These are phyloP conservation scores for Leptopilina syphax DNA, from an alignment of 2,888 invertebrate species.

Conservation along the genomic window DNA sequence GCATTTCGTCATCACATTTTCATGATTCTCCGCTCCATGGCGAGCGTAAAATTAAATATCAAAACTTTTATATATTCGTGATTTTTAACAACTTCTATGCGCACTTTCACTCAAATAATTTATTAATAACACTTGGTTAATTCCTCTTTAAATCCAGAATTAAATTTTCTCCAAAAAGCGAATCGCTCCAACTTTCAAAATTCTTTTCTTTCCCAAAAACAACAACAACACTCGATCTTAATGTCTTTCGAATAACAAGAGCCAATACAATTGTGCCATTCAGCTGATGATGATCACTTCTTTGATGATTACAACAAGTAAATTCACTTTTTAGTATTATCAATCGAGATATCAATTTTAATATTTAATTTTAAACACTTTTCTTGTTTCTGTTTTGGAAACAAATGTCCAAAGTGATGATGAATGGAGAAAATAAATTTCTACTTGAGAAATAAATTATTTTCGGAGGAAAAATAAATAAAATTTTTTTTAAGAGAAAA, in stretches of 20 bases:
- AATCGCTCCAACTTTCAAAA: neutral
- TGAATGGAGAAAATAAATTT: no score
- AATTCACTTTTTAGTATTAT: neutral
- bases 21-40: conserved; percentile 73
- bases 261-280: conserved; percentile 71
- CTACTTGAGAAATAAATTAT: no score
- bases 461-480: no score
- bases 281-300: conserved; percentile 40
- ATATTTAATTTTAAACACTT: neutral
- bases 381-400: no score
- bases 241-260: conserved; percentile 69
- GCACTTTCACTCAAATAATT: neutral
- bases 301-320: neutral
- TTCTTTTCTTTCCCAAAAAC: neutral
- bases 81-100: neutral
- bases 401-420: no score
- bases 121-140: neutral
- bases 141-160: no score
- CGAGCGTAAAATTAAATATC: conserved; percentile 45
- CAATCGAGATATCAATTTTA: neutral
- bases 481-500: conserved; percentile 9
- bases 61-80: neutral
- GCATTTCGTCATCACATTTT: conserved; percentile 75
- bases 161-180: neutral
- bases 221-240: conserved; percentile 43